Percentiles rank a stretch among this genome's conserved stretches.
These are phyloP conservation scores for Coreius guichenoti DNA, from an alignment of 2,797 vertebrate genomes.

Conservation along the genomic window DNA sequence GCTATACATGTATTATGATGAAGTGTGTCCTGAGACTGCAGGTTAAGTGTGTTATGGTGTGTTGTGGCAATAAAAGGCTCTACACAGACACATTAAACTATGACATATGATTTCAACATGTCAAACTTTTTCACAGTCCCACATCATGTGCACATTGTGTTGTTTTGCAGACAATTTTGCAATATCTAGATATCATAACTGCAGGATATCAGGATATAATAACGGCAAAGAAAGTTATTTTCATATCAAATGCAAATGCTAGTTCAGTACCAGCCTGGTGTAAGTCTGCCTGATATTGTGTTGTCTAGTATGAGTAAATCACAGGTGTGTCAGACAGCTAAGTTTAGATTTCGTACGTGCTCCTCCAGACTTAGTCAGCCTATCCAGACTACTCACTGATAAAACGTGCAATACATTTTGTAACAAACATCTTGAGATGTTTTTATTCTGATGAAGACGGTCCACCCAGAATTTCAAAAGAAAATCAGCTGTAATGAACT, in stretches of 20 bases:
- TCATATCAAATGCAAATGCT: not conserved
- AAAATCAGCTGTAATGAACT: not conserved
- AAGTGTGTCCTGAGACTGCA: not conserved
- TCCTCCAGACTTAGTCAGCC: not conserved
- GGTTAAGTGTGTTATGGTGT: constrained; percentile 13
- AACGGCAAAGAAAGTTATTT: not conserved
- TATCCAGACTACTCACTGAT: not conserved
- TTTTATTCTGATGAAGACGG: not conserved
- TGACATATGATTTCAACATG: not conserved
- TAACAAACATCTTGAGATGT: not conserved
- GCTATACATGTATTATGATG: constrained; percentile 2
- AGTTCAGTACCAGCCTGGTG: not conserved
- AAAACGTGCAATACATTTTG: not conserved
- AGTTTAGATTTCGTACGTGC: not conserved
- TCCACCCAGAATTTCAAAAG: not conserved
- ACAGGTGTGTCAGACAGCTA: constrained; percentile 8
- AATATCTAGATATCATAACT: not conserved
- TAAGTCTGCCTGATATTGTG: not conserved
- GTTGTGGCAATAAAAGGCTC: constrained; percentile 39
- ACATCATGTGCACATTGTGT: not conserved
- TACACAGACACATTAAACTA: not conserved
- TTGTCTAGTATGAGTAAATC: constrained; percentile 15
- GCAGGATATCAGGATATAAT: not conserved
- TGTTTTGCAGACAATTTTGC: not conserved
- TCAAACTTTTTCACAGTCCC: not conserved